Evolutionary conservation across 1,140 invertebrate genomes (phyloP), one percentile per base, ranked within the genome.

Genomic region (Pseudachorutes palmiensis): DNA sequence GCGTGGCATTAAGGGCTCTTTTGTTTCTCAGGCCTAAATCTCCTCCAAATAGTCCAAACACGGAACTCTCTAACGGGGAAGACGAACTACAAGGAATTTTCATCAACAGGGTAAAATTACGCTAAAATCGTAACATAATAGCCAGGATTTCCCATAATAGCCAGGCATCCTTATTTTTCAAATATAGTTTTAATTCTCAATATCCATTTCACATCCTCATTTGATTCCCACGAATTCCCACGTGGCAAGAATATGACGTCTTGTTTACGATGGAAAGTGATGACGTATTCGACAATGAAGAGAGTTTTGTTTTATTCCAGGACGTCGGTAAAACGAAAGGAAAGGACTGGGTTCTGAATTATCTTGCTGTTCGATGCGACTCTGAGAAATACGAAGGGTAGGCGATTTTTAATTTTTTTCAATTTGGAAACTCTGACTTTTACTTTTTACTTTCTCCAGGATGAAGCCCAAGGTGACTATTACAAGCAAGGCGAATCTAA

Each of bases 21-120:
- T 75, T 66, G 78, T 68, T 66, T 82, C 84, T 64, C 81, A 91
- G 90, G 74, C 91, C 91, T 2, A 93, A 93, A 78, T 91, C 89
- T 62, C 91, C 91, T 41, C 91, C 91, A 1, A 94, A 94, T 78
- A 92, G 90, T 79, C 91, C 91, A 12, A 85, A 90, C 76, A 85
- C 87, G 45, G 89, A 91, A 78, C 80, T 88, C 22, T 85, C 85
- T 24, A 85, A 83, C 26, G 76, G 72, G 29, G 88, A 90, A 76
- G 87, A 89, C 73, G 87, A 90, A 72, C 78, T 90, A 62, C 86
- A 86, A 75, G 87, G 86, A 36, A 86, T 91, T 33, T 90, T 89
- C 76, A 89, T 91, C 71, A 91, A 91, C 79, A 88, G 88, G 76
- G 86, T 83, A 79, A 81, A 75, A 24, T 64, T n/a, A 32, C 12